These are phyloP conservation scores for Pristis pectinata DNA, from an alignment of 2,797 vertebrate genomes.

Conservation along the genomic window DNA sequence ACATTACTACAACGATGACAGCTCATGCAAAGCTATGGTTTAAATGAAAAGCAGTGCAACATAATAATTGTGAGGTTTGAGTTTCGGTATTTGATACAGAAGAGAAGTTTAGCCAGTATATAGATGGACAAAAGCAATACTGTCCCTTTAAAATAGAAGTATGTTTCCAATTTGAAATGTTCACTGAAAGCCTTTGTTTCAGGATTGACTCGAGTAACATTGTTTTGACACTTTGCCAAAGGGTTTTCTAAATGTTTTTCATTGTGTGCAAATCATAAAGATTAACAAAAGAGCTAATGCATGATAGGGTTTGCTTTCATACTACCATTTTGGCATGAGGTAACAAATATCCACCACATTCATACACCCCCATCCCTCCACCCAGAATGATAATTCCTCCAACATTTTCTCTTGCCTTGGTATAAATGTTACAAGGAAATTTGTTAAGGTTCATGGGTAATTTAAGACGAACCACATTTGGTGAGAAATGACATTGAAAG, in stretches of 20 bases:
- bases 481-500: not conserved
- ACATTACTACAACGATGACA: conserved; percentile 23
- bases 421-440: conserved; percentile 4
- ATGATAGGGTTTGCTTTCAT: conserved; percentile 34
- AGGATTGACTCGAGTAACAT: conserved; percentile 27
- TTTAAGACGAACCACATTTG: conserved; percentile 4
- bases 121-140: conserved; percentile 28
- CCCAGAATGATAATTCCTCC: not conserved
- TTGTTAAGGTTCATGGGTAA: not conserved
- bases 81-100: conserved; percentile 29
- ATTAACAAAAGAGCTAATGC: conserved; percentile 30
- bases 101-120: not conserved
- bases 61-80: conserved; percentile 32
- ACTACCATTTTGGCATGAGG: conserved; percentile 27
- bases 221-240: conserved; percentile 36
- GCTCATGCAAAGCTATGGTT: conserved; percentile 19
- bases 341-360: not conserved
- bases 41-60: conserved; percentile 28
- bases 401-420: not conserved
- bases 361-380: too few species aligned
- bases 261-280: conserved; percentile 38
- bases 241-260: conserved; percentile 24
- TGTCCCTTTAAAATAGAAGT: conserved; percentile 32
- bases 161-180: conserved; percentile 37
- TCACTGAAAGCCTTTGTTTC: conserved; percentile 30